Evolutionary conservation across 2,113 vertebrate genomes (phyloP).

Genomic region (Seriola dumerili): DNA sequence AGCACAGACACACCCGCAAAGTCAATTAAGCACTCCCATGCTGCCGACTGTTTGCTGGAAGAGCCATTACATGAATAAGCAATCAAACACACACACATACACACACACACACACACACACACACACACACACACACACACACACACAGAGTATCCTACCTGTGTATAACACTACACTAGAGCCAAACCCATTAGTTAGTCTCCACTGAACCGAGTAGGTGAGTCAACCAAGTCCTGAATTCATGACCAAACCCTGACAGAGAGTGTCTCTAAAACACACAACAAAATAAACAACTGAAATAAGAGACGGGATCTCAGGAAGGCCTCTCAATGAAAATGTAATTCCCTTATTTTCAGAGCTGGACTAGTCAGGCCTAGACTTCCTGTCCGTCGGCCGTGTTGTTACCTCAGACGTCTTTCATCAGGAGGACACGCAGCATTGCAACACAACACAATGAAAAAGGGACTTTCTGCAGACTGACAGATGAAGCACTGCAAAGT

Average conservation of each 20-base stretch:
- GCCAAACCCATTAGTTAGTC: background rate
- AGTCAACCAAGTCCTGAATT: background rate
- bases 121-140: slow-evolving; percentile 7
- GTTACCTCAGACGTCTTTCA: background rate
- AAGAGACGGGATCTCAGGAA: background rate
- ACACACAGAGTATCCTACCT: background rate
- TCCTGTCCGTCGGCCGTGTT: background rate
- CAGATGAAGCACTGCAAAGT: background rate
- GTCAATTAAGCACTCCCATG: slow-evolving; percentile 77
- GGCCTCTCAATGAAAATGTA: background rate
- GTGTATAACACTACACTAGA: background rate
- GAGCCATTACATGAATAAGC: slow-evolving; percentile 33
- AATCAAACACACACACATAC: slow-evolving; percentile 17
- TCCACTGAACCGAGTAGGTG: background rate
- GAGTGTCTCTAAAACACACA: slow-evolving; percentile 28
- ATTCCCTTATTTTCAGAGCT: background rate
- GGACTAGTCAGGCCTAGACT: background rate
- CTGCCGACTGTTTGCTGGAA: slow-evolving; percentile 42
- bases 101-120: slow-evolving; percentile 5
- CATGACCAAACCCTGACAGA: slow-evolving; percentile 7
- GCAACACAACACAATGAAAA: background rate
- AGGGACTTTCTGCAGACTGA: background rate
- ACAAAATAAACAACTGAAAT: background rate
- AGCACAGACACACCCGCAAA: slow-evolving; percentile 65
- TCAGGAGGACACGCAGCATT: background rate